These are phyloP conservation scores for Labeo catla DNA, from an alignment of 2,113 vertebrate genomes.

Conservation along the genomic window DNA sequence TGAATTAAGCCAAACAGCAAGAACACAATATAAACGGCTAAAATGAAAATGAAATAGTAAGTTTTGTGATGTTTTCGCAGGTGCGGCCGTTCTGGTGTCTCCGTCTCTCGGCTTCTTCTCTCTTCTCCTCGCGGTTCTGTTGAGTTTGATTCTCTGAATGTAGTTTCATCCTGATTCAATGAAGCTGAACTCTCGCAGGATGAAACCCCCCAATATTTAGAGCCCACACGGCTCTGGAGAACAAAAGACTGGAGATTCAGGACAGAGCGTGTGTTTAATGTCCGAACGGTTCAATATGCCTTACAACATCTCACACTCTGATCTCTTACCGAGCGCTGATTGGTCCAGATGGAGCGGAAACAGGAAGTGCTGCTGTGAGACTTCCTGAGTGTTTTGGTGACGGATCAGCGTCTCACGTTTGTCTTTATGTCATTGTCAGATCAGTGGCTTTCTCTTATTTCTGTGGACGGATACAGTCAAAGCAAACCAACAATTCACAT, in stretches of 20 bases:
- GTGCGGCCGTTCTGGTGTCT: conserved; percentile 65
- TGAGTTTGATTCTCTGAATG: conserved; percentile 90
- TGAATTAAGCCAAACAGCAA: not conserved
- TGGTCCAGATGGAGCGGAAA: not conserved
- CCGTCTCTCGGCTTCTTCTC: conserved; percentile 70
- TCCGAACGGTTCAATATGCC: conserved; percentile 93
- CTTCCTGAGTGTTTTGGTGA: conserved; percentile 71
- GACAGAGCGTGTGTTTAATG: conserved; percentile 68
- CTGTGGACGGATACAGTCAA: conserved; percentile 81
- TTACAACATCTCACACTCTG: conserved; percentile 93
- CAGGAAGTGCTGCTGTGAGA: not conserved
- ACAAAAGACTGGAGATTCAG: conserved; percentile 37
- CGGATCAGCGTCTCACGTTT: conserved; percentile 85
- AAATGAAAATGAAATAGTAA: not conserved
- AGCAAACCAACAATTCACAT: conserved; percentile 74
- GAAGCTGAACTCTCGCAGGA: conserved; percentile 77
- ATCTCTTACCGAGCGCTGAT: conserved; percentile 78
- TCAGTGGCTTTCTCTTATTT: conserved; percentile 68
- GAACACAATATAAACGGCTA: too few relatives aligned
- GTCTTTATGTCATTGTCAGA: conserved; percentile 74
- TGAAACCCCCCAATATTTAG: conserved; percentile 77
- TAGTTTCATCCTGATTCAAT: conserved; percentile 80
- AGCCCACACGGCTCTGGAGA: conserved; percentile 40
- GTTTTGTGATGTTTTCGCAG: conserved; percentile 48
- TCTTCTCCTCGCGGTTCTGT: conserved; percentile 78